Conservation (phyloP, 2,888 invertebrate genomes). For the Macrophya annulata region DNA sequence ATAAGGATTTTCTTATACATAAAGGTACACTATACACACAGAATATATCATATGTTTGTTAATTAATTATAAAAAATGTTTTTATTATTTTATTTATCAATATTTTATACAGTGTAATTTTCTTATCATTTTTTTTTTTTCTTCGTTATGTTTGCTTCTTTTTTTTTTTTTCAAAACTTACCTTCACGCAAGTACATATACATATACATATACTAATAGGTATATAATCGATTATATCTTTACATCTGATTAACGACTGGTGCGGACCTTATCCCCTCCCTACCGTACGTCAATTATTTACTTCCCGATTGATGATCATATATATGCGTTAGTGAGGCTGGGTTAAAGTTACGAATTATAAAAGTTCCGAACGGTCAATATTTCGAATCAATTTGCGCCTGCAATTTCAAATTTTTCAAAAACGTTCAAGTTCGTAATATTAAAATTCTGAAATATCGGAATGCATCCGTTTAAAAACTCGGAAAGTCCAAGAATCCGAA, state of each 20-base stretch:
- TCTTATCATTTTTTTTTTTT: not conserved
- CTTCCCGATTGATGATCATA: constrained; percentile 51
- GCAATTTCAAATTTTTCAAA: no score
- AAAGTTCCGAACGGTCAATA: no score
- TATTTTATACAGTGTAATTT: constrained; percentile 45
- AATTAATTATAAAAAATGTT: constrained; percentile 42
- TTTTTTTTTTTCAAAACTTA: not conserved
- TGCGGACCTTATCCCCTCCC: constrained; percentile 43
- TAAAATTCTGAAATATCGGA: no score
- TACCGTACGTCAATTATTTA: constrained; percentile 55
- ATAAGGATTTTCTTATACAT: no score
- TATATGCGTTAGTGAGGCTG: constrained; percentile 34
- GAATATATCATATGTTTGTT: not conserved
- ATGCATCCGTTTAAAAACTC: no score
- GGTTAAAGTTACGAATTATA: no score
- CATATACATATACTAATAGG: not conserved
- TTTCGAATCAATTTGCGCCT: no score
- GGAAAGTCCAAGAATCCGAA: no score
- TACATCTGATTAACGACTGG: constrained; percentile 52
- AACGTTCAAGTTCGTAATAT: no score
- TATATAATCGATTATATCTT: constrained; percentile 13
- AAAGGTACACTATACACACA: no score
- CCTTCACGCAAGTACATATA: not conserved
- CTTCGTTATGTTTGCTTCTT: not conserved
- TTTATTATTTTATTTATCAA: constrained; percentile 45